phyloP scores from a whole-genome alignment of 2,797 vertebrate genomes.

The Alectoris magna region DNA sequence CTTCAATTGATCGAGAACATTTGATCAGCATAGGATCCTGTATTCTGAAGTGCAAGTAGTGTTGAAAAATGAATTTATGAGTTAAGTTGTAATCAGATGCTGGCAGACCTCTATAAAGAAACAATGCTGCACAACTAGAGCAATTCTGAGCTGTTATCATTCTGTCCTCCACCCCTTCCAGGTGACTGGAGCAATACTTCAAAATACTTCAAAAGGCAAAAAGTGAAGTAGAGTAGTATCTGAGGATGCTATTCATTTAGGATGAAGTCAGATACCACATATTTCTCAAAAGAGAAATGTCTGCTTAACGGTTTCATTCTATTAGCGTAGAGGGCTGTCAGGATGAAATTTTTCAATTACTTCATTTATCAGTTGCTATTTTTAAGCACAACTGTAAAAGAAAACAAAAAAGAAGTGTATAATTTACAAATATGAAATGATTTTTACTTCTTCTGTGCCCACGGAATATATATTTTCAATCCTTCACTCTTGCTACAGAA shows the following conservation, averaged over 20 bases:
- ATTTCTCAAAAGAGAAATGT: not conserved
- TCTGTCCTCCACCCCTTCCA: not conserved
- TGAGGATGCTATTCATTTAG: not conserved
- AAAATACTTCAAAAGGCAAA: not conserved
- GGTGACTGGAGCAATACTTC: not conserved
- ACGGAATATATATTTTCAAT: not conserved
- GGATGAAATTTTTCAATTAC: not conserved
- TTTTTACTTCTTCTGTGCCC: not conserved
- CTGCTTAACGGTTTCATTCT: not conserved
- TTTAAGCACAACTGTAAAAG: not conserved
- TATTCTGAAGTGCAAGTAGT: not conserved
- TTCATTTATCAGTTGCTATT: not conserved
- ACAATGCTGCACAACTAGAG: not conserved
- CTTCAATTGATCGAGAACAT: not conserved
- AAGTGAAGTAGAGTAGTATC: not conserved
- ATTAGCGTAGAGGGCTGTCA: not conserved
- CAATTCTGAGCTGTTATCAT: not conserved
- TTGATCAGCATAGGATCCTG: not conserved
- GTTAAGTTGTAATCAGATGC: not conserved
- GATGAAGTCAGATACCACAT: not conserved
- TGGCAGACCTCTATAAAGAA: not conserved
- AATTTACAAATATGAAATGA: not conserved
- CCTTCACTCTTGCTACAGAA: not conserved
- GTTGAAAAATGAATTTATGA: not conserved
- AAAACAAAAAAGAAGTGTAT: rapidly evolving